Percentiles rank a stretch among this genome's conserved stretches.
Conservation (phyloP, 2,797 vertebrate species). For the Chiloscyllium punctatum region DNA sequence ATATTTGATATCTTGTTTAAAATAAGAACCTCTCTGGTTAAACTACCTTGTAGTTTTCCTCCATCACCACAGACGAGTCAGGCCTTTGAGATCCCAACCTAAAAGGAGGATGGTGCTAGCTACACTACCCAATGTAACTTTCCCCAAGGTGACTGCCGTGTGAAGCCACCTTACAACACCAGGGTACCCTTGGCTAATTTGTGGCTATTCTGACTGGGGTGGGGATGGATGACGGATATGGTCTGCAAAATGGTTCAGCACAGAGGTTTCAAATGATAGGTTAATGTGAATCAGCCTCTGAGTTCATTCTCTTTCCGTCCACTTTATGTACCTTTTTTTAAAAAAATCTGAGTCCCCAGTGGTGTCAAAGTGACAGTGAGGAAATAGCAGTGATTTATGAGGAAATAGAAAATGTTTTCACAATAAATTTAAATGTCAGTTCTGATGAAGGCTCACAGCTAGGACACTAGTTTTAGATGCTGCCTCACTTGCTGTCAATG, state of each 20-base stretch:
- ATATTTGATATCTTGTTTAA: too few relatives aligned
- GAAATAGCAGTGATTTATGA: neutral
- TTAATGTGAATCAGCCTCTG: neutral
- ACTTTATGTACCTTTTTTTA: neutral
- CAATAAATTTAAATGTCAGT: neutral
- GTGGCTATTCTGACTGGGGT: too few relatives aligned
- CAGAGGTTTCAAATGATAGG: neutral
- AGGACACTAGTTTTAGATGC: neutral
- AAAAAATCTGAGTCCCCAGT: too few relatives aligned
- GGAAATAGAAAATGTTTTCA: neutral
- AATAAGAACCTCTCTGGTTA: too few relatives aligned
- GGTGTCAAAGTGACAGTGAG: constrained; percentile 1
- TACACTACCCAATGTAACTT: too few relatives aligned
- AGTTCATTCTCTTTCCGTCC: neutral
- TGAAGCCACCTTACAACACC: too few relatives aligned
- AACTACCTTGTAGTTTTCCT: too few relatives aligned
- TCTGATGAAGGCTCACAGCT: neutral
- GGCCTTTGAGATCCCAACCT: too few relatives aligned
- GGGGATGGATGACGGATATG: neutral
- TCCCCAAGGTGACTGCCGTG: too few relatives aligned
- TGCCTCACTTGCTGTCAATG: neutral
- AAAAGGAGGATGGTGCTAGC: too few relatives aligned
- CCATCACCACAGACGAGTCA: too few relatives aligned
- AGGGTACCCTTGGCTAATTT: neutral
- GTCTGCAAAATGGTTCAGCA: neutral